Evolutionary conservation across 1,140 invertebrate genomes (phyloP), one percentile per base, ranked within the genome.

Genomic region (Caerostris darwini): DNA sequence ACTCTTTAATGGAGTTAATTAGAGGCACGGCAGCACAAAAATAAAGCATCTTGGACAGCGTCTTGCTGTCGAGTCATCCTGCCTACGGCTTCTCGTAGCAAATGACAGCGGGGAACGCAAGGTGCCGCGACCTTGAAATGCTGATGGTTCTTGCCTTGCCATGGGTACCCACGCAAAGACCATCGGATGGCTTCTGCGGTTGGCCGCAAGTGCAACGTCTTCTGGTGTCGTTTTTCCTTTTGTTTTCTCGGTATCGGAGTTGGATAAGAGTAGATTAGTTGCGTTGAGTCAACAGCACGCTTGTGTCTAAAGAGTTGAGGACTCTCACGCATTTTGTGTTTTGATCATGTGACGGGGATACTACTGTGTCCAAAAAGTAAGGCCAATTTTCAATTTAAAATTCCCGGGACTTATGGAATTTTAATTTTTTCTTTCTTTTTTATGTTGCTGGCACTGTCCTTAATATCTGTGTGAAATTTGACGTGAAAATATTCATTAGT

Each of bases 71-170:
- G 71, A 19, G 71, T 77, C 71, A 53, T 53, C 12, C 71, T 77
- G 71, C 71, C 71, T 77, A 77, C 71, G 34, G 71, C 71, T 53
- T 34, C 5, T 7, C 4, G 71, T 3, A 53, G 71, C 14, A 77
- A 77, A 77, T 53, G 71, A 77, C 69, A 77, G 69, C 19, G 0
- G 69, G 12, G 71, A 77, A 77, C 71, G 50, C 71, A 77, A 77
- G 71, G 71, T 77, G 71, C 71, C 71, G 19, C 34, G 71, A 77
- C 71, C 71, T 77, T 77, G 71, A 77, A 77, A 77, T 14, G 67
- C 19, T 64, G n/a, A 71, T 50, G 67, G n/a, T 71, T 71, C 2
- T 71, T 77, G 71, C 71, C 71, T 77, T 77, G 71, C 12, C 12
- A 64, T 34, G 34, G 61, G 67, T 71, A 71, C 71, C 71, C 71